These are phyloP conservation scores for Pavo muticus DNA, from an alignment of 2,113 vertebrate genomes.

Conservation along the genomic window DNA sequence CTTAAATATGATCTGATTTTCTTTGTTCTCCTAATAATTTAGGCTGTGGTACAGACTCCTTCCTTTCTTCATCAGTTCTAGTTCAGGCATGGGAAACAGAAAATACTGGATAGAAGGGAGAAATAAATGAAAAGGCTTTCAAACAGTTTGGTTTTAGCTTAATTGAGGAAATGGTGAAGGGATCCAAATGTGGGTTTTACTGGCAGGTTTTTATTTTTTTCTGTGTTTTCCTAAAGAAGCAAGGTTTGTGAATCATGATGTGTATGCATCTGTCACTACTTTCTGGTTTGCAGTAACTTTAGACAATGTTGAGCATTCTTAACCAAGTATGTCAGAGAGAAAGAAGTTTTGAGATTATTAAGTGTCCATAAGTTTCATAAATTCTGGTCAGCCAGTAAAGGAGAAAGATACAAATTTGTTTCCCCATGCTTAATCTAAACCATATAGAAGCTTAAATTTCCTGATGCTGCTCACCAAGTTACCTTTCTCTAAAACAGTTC, in stretches of 20 bases:
- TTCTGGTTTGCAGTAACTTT: conserved; percentile 22
- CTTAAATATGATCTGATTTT: not conserved
- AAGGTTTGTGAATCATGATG: not conserved
- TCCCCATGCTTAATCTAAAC: conserved; percentile 38
- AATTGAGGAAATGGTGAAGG: conserved; percentile 33
- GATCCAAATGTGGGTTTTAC: conserved; percentile 26
- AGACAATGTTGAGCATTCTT: conserved; percentile 39
- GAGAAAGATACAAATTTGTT: conserved; percentile 14
- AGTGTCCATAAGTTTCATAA: conserved; percentile 35
- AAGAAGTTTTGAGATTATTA: conserved; percentile 28
- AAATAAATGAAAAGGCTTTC: conserved; percentile 33
- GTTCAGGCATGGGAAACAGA: conserved; percentile 2
- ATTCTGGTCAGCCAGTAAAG: conserved; percentile 5
- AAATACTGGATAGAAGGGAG: conserved; percentile 36
- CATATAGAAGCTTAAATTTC: not conserved
- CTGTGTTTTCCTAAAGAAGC: conserved; percentile 8
- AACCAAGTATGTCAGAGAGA: conserved; percentile 30
- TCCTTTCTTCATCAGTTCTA: not conserved
- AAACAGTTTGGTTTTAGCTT: conserved; percentile 37
- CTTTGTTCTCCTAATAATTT: not conserved
- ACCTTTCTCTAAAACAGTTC: not conserved
- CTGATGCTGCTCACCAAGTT: not conserved
- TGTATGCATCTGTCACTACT: not conserved
- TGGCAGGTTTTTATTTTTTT: not conserved
- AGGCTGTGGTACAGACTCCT: not conserved